Evolutionary conservation across 1,140 invertebrate genomes (phyloP), one percentile per base, ranked within the genome.

Genomic region (Cephus cinctus): DNA sequence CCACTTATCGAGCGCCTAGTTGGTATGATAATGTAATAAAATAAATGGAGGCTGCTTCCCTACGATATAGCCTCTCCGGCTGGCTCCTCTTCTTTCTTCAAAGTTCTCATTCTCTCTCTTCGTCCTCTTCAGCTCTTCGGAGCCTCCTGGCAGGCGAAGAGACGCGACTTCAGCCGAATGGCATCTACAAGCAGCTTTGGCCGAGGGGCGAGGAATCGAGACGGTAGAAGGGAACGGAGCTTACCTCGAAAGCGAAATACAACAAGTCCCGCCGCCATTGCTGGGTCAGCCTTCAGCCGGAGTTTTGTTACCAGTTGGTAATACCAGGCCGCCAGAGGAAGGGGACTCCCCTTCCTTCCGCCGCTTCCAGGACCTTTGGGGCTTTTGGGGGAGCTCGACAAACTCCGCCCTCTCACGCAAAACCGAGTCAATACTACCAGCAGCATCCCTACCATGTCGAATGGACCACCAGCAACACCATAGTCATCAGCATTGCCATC

Each of bases 1-100:
- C 71, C 69, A 73, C 70, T 76, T 74, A 74, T 74, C 69, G 68
- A 71, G 61, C 67, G 60, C 47, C 62, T 73, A 67, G 64, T 75
- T 70, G 71, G 71, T 75, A 77, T 77, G 75, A 77, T 77, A 77
- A 77, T 77, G 75, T 77, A 77, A 77, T 77, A 77, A 77, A 77
- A 76, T 76, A 76, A 77, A 73, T 77, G 72, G 70, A 76, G 62
- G 62, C 62, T 65, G 55, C 57, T 63, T 63, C 52, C 57, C 57
- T 51, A 49, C 59, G 58, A 62, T 64, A 69, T 59, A 67, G 61
- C 61, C 60, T 44, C 54, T 52, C 40, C 42, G 38, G 44, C 36
- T 44, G 21, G 22, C 46, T 19, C 22, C 16, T 42, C 8, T 30
- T n/a, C 27, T 22, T 14, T 42, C 14, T 21, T 4, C 35, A 41